Base-by-base conservation (phyloP, 2,113 vertebrate species). In the Danionella cerebrum region DNA sequence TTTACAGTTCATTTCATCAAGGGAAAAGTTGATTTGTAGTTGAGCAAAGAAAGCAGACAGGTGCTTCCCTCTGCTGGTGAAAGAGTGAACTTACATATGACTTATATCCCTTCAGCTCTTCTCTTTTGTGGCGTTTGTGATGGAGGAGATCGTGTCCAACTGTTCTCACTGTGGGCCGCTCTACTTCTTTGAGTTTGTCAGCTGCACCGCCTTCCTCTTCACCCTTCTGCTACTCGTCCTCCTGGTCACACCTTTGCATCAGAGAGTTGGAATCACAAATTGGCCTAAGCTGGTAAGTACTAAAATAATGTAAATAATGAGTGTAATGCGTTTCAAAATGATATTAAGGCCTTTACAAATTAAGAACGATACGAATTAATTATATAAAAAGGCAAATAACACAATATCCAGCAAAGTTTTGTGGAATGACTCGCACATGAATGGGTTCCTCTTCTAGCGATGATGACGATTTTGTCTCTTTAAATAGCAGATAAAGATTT, bases 111-210 rank as follows among this genome's bases (percentile, higher is more conserved):
- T 27, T 36, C 82, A 98, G 95, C 1, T 89, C 21, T 57, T 97
- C 14, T 95, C 94, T 11, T 75, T 93, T 2, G 29, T 91, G 74
- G 91, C 94, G 52, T 92, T 98, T 50, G 2, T 94, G 79, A 84
- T 88, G 83, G 95, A 97, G 82, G 94, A 96, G 76, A 18, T 90
- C 0, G 89, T 98, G 9, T 48, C 24, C 0, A 75, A 70, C 4
- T 96, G 93, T 14, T 18, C 9, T 0, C 5, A 0, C 8, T 98
- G 94, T 45, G 1, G 14, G 0, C 80, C 90, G 0, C 90, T 97
- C 57, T 97, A 98, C 82, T 87, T 95, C 67, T 98, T 98, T 19
- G 95, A 98, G 72, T 95, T 98, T 21, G 69, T 83, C 36, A 97
- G 93, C 85, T 95, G 89, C 81, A 89, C 85, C 0, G 91, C 93